Percentiles rank a stretch among this genome's conserved stretches.
Conservation (phyloP, 2,888 invertebrate genomes). For the Drosophila ustulata region DNA sequence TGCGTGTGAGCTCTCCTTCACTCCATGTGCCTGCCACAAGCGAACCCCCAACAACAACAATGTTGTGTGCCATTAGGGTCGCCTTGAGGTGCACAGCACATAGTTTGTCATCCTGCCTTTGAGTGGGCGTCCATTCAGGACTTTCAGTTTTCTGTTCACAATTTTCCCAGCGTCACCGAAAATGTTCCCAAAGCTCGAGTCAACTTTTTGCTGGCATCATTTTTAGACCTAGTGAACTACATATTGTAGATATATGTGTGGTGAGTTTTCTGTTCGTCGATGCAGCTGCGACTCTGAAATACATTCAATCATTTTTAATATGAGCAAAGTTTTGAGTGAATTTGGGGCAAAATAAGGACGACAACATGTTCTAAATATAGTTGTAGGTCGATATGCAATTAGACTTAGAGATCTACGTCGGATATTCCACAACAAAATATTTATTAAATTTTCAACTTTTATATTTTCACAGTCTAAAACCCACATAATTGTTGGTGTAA, state of each 20-base stretch:
- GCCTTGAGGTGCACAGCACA: slow-evolving; percentile 37
- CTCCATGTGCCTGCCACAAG: slow-evolving; percentile 9
- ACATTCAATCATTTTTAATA: slow-evolving; percentile 66
- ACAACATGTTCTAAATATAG: slow-evolving; percentile 2
- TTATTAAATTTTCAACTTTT: neutral
- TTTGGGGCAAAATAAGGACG: neutral
- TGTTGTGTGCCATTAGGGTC: slow-evolving; percentile 34
- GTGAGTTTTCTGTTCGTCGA: slow-evolving; percentile 33
- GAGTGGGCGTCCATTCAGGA: slow-evolving; percentile 19
- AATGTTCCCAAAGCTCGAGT: slow-evolving; percentile 23
- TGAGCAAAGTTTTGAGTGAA: slow-evolving; percentile 10
- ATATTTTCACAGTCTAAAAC: neutral
- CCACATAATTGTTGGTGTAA: neutral
- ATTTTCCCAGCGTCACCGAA: slow-evolving; percentile 29
- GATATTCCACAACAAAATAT: too few relatives aligned
- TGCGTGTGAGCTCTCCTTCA: slow-evolving; percentile 24
- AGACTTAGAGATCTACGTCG: too few relatives aligned
- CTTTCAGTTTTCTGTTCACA: slow-evolving; percentile 22
- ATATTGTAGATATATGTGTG: neutral
- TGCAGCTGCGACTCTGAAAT: slow-evolving; percentile 69
- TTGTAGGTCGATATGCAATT: neutral
- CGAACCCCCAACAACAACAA: slow-evolving; percentile 23
- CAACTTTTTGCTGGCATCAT: slow-evolving; percentile 25
- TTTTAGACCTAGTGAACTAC: slow-evolving; percentile 13
- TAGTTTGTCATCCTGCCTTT: slow-evolving; percentile 44